Percentiles rank a stretch among this genome's conserved stretches.
phyloP scores from a whole-genome alignment of 2,113 vertebrate genomes.

The Sylvia atricapilla region DNA sequence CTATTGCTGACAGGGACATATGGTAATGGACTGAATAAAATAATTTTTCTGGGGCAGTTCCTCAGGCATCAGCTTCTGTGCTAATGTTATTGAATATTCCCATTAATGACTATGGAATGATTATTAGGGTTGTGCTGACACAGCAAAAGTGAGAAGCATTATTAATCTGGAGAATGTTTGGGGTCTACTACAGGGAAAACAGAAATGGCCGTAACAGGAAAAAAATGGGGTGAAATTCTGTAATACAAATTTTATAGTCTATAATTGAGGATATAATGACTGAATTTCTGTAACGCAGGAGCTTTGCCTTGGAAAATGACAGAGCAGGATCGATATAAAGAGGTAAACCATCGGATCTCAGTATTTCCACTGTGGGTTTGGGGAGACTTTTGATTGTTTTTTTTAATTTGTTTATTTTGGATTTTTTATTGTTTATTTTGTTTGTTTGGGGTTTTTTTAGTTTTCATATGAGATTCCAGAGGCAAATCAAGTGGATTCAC shows the following conservation, averaged over 20 bases:
- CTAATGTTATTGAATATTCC: background rate
- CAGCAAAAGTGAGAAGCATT: background rate
- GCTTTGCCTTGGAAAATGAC: background rate
- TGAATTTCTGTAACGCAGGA: background rate
- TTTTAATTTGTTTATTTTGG: background rate
- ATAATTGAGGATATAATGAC: background rate
- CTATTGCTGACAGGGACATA: background rate
- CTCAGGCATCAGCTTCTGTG: background rate
- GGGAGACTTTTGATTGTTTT: background rate
- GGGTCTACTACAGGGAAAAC: background rate
- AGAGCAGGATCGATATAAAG: background rate
- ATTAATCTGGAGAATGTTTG: background rate
- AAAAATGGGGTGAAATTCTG: background rate
- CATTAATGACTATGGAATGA: background rate
- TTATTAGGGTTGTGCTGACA: background rate
- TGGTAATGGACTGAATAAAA: background rate
- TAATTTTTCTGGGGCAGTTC: background rate
- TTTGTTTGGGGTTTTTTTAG: accelerated
- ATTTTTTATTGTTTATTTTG: background rate
- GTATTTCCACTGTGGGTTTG: background rate
- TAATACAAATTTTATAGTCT: background rate
- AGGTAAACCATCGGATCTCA: background rate
- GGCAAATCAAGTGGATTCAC: background rate
- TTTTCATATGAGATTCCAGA: background rate
- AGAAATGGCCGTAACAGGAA: background rate